phyloP scores from a whole-genome alignment of 2,888 invertebrate species.

The Pedicia rivosa region DNA sequence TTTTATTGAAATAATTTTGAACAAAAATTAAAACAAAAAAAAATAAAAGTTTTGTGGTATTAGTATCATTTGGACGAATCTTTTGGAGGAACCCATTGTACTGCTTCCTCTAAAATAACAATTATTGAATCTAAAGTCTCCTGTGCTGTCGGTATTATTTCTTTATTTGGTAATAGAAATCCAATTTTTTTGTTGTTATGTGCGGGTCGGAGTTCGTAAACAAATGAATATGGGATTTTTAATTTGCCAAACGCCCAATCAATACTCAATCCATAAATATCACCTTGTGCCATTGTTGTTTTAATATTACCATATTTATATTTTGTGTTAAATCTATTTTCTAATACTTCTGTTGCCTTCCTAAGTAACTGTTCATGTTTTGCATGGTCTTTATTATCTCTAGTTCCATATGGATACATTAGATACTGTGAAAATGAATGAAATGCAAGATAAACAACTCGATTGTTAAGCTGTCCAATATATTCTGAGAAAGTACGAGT shows the following conservation, averaged over 20 bases:
- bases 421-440: slow-evolving; percentile 63
- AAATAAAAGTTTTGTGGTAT: too few relatives aligned
- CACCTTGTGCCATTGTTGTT: too few relatives aligned
- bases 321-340: too few relatives aligned
- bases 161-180: slow-evolving; percentile 45
- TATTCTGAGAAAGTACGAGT: slow-evolving; percentile 37
- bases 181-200: slow-evolving; percentile 53
- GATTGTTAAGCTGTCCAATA: slow-evolving; percentile 33
- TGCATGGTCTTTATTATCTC: slow-evolving; percentile 26
- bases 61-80: too few relatives aligned
- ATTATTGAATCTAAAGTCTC: slow-evolving; percentile 42
- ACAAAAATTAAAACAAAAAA: too few relatives aligned
- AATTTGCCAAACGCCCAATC: slow-evolving; percentile 62
- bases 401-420: slow-evolving; percentile 55
- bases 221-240: slow-evolving; percentile 47
- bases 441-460: slow-evolving; percentile 50
- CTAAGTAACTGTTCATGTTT: too few relatives aligned
- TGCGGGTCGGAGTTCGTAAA: slow-evolving; percentile 52
- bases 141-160: slow-evolving; percentile 46
- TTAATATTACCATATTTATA: too few relatives aligned
- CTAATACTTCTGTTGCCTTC: too few relatives aligned
- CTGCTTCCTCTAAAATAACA: too few relatives aligned
- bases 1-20: too few relatives aligned
- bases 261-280: slow-evolving; percentile 45
- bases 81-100: too few relatives aligned